These are phyloP conservation scores for Caracal caracal DNA, from an alignment of 2,113 vertebrate species.

Conservation along the genomic window DNA sequence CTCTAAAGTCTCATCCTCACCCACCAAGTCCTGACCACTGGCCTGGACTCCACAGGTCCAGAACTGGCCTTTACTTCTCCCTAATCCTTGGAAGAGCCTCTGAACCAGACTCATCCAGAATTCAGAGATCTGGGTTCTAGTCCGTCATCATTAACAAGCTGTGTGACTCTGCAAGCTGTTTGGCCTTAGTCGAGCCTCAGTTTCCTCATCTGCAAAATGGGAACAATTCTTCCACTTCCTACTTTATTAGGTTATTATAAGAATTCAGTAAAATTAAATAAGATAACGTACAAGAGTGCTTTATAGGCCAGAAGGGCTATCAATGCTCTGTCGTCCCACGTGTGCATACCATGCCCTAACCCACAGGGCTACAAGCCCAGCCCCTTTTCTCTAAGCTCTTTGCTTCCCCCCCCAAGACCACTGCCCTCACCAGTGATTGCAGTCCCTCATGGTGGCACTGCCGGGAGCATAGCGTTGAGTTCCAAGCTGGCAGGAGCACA, in stretches of 20 bases:
- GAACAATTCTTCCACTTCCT: not conserved
- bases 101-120: not conserved
- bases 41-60: too few relatives aligned
- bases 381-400: not conserved
- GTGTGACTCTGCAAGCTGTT: not conserved
- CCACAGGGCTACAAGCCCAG: not conserved
- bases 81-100: not conserved
- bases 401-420: not conserved
- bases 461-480: constrained; percentile 82
- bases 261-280: not conserved
- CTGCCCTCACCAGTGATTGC: constrained; percentile 90
- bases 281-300: too few relatives aligned
- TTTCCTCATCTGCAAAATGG: not conserved
- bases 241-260: not conserved
- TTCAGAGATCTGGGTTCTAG: not conserved
- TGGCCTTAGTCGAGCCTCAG: not conserved
- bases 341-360: fast-evolving
- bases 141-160: not conserved
- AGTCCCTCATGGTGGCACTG: constrained; percentile 82
- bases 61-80: not conserved
- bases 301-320: not conserved
- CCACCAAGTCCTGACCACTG: not conserved
- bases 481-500: constrained; percentile 89
- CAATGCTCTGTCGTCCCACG: fast-evolving
- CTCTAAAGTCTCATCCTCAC: not conserved